Conservation (phyloP, 2,797 vertebrate species). For the Falco naumanni region DNA sequence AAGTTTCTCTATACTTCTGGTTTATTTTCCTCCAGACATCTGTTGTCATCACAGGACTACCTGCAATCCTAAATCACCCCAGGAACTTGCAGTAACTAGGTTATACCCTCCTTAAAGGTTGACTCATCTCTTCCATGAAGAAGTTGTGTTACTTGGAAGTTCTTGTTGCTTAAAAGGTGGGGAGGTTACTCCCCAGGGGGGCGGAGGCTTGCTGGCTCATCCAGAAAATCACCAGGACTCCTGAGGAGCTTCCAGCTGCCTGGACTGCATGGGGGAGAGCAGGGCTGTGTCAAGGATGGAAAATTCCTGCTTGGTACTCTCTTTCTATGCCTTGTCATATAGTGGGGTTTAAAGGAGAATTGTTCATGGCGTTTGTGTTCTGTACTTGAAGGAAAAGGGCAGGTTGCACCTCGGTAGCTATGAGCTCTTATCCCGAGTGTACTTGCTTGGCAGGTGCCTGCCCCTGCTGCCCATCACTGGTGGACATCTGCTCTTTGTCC, state of each 20-base stretch:
- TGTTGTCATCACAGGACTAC: background rate
- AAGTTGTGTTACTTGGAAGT: background rate
- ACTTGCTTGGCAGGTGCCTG: fast-evolving
- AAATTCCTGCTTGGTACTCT: background rate
- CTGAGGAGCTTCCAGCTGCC: background rate
- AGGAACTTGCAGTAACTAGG: background rate
- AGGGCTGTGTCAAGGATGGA: background rate
- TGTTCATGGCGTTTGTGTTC: background rate
- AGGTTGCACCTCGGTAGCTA: background rate
- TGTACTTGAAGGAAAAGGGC: background rate
- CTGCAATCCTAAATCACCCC: background rate
- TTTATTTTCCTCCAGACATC: background rate
- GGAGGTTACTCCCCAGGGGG: background rate
- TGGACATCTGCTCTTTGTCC: background rate
- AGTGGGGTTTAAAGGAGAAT: background rate
- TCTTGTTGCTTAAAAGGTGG: background rate
- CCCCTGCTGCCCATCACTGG: background rate
- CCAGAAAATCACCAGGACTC: background rate
- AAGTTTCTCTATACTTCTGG: background rate
- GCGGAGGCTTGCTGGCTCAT: background rate
- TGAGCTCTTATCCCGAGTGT: fast-evolving
- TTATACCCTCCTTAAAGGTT: background rate
- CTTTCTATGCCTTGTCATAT: background rate
- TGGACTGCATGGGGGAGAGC: fast-evolving
- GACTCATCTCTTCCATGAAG: background rate